Base-by-base conservation (phyloP, 2,113 vertebrate genomes). In the Rana temporaria region DNA sequence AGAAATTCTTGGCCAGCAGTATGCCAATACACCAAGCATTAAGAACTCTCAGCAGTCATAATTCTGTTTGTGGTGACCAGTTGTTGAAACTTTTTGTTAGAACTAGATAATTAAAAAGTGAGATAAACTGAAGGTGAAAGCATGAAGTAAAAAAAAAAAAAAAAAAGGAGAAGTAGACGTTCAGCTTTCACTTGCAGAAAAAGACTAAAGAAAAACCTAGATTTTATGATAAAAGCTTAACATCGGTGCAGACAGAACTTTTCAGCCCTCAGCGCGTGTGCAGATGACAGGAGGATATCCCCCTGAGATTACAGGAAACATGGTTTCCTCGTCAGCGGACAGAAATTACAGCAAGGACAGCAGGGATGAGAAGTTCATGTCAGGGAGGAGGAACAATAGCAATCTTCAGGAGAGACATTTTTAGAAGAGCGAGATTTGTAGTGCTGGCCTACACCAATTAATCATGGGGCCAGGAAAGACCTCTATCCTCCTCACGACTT, bases 251-350 rank as follows among this genome's bases (percentile, higher is more conserved):
- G 26, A 26, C 14, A 19, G 56, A 60, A 75, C 56, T 62, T 60
- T 17, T 75, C 19, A 75, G 42, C 56, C 19, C 12, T 62, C 20
- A 38, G 32, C 30, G 22, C 20, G 72, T 62, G 32, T 62, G n/a
- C 30, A 42, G 22, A 62, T 75, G 32, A 60, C 32, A 22, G 57
- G 71, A 74, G 56, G 72, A 75, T 62, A 62, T 75, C 56, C 72
- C 34, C 71, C 38, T 4, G 9, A 75, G 32, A 38, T 17, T 42
- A 19, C 30, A 75, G 57, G 56, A 75, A 62, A 62, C 19, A 75
- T 42, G 72, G 6, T 42, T 60, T 34, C 30, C 32, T 11, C 12
- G 56, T 22, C 19, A 60, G 12, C 72, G 14, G 71, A 74, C 60
- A 74, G 18, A 60, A 14, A 20, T 42, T 62, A 75, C n/a, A 59